Conservation (phyloP, 64 coral and sea anemone genomes). For the Catalaphyllia jardinei region DNA sequence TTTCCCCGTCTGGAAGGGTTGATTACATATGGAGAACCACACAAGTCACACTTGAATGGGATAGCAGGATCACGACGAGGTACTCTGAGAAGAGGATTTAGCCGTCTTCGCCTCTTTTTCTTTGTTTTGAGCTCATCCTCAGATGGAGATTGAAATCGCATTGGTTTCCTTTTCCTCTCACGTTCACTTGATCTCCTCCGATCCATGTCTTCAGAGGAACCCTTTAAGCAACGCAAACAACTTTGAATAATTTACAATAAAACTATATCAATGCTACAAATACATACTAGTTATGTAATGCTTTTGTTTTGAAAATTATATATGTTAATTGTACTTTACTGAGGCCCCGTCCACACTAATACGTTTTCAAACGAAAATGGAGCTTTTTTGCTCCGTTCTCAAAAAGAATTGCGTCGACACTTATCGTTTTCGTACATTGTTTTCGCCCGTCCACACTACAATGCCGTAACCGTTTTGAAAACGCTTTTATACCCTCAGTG, state of each 20-base stretch:
- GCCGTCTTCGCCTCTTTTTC: constrained; percentile 71
- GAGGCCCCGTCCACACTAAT: too few species aligned
- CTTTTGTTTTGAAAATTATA: too few species aligned
- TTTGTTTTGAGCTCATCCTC: constrained; percentile 63
- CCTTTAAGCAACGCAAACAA: neutral
- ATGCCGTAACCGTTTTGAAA: too few species aligned
- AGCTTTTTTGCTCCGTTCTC: too few species aligned
- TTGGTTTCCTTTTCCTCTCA: constrained; percentile 82
- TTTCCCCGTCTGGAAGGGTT: constrained; percentile 94
- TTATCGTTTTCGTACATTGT: too few species aligned
- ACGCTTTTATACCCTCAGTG: too few species aligned
- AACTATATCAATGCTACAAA: neutral
- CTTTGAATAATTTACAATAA: neutral
- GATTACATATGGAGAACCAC: constrained; percentile 95
- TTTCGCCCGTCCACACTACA: too few species aligned
- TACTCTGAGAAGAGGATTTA: constrained; percentile 49
- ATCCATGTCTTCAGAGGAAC: constrained; percentile 39
- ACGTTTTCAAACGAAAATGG: too few species aligned
- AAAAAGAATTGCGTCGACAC: too few species aligned
- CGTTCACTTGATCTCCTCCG: constrained; percentile 65
- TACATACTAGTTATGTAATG: too few species aligned
- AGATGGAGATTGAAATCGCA: constrained; percentile 59
- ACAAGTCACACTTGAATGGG: constrained; percentile 98
- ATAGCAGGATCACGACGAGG: constrained; percentile 30
- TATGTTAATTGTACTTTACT: too few species aligned